phyloP scores from a whole-genome alignment of 1,140 invertebrate species.

The Odontomachus brunneus region DNA sequence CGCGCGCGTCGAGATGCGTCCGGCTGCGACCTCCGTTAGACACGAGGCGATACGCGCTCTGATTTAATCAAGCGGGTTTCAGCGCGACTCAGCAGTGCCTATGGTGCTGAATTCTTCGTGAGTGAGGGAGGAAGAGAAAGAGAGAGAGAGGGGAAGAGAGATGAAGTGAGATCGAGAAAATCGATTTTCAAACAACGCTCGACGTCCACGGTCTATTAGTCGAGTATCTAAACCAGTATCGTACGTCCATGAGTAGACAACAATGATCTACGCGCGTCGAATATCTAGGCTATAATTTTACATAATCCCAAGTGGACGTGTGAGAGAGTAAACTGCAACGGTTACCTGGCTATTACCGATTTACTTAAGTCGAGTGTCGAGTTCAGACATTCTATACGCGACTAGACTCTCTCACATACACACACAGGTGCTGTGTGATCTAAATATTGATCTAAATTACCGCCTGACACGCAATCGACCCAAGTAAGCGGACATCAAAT shows the following conservation, averaged over 20 bases:
- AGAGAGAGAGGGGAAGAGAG: too few species aligned
- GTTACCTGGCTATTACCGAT: neutral
- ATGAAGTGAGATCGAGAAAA: neutral
- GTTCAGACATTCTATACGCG: conserved; percentile 1
- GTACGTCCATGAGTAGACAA: neutral
- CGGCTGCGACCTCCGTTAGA: conserved; percentile 33
- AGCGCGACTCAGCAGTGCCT: too few species aligned
- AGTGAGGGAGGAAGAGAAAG: too few species aligned
- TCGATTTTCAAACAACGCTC: neutral
- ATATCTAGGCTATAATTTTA: neutral
- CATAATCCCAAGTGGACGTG: neutral
- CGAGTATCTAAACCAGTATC: neutral
- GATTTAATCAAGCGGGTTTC: conserved; percentile 17
- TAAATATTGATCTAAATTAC: conserved; percentile 39
- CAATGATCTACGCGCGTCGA: neutral
- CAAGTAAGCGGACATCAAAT: neutral
- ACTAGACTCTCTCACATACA: too few species aligned
- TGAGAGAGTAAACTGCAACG: neutral
- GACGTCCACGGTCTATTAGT: neutral
- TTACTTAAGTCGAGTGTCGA: neutral
- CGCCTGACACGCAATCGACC: neutral
- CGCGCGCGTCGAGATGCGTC: conserved; percentile 36
- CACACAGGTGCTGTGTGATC: neutral
- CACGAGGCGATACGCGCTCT: conserved; percentile 3
- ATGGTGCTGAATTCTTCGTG: neutral